Percentiles rank a stretch among this genome's conserved stretches.
These are phyloP conservation scores for Hyperoplus immaculatus DNA, from an alignment of 2,797 vertebrate species.

Conservation along the genomic window DNA sequence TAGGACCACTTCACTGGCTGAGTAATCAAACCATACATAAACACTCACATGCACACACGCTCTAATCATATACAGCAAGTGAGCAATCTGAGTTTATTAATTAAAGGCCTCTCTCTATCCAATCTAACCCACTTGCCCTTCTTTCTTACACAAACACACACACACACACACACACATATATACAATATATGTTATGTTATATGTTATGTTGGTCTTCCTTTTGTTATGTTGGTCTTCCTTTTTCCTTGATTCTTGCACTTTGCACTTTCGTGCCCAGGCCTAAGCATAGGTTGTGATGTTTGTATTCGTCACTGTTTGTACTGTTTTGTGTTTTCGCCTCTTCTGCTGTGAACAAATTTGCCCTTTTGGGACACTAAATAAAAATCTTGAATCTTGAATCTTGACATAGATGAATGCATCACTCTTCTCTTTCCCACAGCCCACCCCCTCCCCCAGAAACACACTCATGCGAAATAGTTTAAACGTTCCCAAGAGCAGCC, in stretches of 20 bases:
- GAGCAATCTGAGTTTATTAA: constrained; percentile 42
- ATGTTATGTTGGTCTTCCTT: no score
- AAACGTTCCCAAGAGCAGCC: constrained; percentile 20
- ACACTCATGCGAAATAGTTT: constrained; percentile 9
- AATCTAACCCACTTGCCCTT: constrained; percentile 22
- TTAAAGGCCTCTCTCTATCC: constrained; percentile 13
- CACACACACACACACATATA: constrained; percentile 3
- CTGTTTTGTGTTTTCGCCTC: no score
- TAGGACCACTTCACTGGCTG: constrained; percentile 43
- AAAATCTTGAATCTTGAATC: no score
- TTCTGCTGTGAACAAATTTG: no score
- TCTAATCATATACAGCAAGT: constrained; percentile 16
- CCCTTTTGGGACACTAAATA: no score
- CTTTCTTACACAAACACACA: constrained; percentile 10
- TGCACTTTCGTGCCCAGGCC: no score
- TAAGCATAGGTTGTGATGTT: no score
- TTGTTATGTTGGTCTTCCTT: no score
- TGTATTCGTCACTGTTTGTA: no score
- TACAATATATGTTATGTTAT: no score
- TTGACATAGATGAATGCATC: constrained; percentile 8
- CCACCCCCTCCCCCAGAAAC: background rate
- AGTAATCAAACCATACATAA: constrained; percentile 47
- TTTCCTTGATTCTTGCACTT: no score
- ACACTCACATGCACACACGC: constrained; percentile 21
- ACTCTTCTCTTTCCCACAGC: constrained; percentile 6